Evolutionary conservation across 2,113 vertebrate species (phyloP).

Genomic region (Drymodes brunneopygia): DNA sequence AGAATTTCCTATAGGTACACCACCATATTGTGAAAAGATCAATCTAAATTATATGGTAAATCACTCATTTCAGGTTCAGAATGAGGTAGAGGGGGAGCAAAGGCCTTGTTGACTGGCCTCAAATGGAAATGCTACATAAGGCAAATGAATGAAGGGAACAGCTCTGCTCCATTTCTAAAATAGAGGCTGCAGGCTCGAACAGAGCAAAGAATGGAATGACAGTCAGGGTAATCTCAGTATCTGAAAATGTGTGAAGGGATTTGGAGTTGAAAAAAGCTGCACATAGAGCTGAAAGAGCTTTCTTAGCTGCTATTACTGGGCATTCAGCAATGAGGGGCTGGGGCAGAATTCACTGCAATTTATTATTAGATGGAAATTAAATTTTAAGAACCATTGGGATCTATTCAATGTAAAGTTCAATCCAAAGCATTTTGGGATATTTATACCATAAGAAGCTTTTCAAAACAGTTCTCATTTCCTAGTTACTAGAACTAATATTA

Average conservation of each 20-base stretch:
- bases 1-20: not conserved
- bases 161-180: not conserved
- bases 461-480: constrained; percentile 29
- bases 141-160: not conserved
- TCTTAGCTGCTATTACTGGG: not conserved
- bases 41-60: not conserved
- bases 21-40: not conserved
- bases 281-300: not conserved
- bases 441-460: not conserved
- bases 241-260: not conserved
- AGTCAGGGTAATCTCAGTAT: not conserved
- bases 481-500: constrained; percentile 30
- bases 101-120: not conserved
- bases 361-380: constrained; percentile 5
- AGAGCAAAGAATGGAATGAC: not conserved
- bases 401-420: not conserved
- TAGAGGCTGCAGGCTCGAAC: not conserved
- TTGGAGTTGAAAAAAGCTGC: not conserved
- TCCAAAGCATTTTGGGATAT: not conserved
- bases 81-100: accelerated
- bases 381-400: not conserved
- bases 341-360: not conserved
- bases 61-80: not conserved
- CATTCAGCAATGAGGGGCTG: accelerated
- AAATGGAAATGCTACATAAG: not conserved